Evolutionary conservation across 2,797 vertebrate genomes (phyloP).

Genomic region (Falco berigora): DNA sequence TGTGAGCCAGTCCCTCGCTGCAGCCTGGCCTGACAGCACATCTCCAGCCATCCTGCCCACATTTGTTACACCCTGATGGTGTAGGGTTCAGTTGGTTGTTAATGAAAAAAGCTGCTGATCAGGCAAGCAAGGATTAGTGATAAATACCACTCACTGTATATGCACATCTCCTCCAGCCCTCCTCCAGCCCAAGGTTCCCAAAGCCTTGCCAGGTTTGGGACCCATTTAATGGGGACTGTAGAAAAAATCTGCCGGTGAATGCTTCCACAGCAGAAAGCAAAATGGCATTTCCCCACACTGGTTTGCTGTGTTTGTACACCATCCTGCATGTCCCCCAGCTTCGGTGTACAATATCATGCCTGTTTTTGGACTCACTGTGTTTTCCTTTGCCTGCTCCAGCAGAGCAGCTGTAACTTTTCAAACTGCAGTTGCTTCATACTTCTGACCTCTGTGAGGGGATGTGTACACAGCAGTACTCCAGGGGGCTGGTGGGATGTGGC

Average conservation of each 20-base stretch:
- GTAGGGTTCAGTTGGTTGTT: background rate
- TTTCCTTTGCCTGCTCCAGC: background rate
- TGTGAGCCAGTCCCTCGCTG: background rate
- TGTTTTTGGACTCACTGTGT: background rate
- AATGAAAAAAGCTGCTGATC: background rate
- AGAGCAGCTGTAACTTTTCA: conserved; percentile 28
- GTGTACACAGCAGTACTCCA: background rate
- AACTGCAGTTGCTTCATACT: background rate
- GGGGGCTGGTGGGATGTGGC: background rate
- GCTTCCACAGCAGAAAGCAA: background rate
- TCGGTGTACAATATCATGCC: fast-evolving
- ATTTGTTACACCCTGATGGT: fast-evolving
- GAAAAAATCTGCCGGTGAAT: background rate
- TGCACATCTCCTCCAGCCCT: background rate
- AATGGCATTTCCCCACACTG: background rate
- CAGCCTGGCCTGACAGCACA: background rate
- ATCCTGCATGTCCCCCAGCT: fast-evolving
- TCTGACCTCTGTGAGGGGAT: background rate
- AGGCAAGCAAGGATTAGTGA: background rate
- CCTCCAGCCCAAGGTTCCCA: background rate
- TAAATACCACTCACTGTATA: background rate
- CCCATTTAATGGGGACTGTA: background rate
- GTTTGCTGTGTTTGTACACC: background rate
- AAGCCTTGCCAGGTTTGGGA: background rate
- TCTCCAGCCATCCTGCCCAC: background rate